Evolutionary conservation across 2,113 vertebrate genomes (phyloP), one percentile per base, ranked within the genome.

Genomic region (Tachysurus vachellii): DNA sequence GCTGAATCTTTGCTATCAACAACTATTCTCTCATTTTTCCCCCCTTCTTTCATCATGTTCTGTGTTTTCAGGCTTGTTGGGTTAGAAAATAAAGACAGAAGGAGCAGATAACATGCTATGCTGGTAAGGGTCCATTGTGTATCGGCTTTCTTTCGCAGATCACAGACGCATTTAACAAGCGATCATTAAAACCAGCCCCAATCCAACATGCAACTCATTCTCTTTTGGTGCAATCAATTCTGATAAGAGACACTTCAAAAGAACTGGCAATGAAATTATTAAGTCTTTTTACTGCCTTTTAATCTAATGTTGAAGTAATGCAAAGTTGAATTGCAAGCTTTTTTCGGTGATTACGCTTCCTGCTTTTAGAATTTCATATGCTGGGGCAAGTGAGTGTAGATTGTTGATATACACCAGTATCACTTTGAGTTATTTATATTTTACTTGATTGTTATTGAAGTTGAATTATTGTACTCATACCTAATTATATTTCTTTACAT

Each of bases 61-160:
- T 86, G 80, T 86, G 84, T 85, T 79, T 28, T 75, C 82, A 89
- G 31, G 53, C 16, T 80, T 57, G 36, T 84, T 81, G 79, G 44
- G 66, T 47, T 76, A 80, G 53, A 80, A 61, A 80, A 59, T 56
- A 86, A 56, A 54, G 16, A 75, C 62, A 68, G 79, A 42, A 62
- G 54, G 31, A 50, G 73, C 23, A 87, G 84, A 61, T 83, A 71
- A 42, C 17, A 50, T 66, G 21, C 73, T 23, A 54, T 89, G 79
- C 73, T 84, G 83, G 79, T 87, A 83, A 76, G 89, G 89, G 87
- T 59, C 42, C 17, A 85, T 85, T 91, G 90, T 91, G 85, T 68
- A n/a, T 59, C 42, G 44, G 71, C 47, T 62, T 86, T 82, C 61
- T 76, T 76, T 85, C 54, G 21, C 56, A 44, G 42, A 80, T 28